These are phyloP conservation scores for Callipepla squamata DNA, from an alignment of 2,113 vertebrate species.

Conservation along the genomic window DNA sequence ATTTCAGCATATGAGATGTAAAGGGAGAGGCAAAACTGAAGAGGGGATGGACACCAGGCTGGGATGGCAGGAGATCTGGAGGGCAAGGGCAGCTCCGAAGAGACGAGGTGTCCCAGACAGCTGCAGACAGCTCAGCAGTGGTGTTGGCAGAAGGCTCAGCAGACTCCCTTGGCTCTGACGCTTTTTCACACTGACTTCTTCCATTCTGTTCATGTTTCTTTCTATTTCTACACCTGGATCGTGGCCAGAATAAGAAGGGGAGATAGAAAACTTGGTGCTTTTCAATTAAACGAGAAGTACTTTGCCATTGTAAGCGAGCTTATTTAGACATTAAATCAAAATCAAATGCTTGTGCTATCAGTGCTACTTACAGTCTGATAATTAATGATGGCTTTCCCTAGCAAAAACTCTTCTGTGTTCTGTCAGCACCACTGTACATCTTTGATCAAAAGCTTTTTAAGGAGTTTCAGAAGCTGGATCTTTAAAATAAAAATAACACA, in stretches of 20 bases:
- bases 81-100: not conserved
- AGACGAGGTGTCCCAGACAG: not conserved
- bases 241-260: slow-evolving; percentile 26
- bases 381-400: slow-evolving; percentile 66
- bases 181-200: not conserved
- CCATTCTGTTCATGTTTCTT: slow-evolving; percentile 28
- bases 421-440: slow-evolving; percentile 56
- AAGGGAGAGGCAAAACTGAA: not conserved
- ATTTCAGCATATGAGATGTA: not conserved
- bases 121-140: not conserved
- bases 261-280: slow-evolving; percentile 54
- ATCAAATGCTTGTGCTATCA: slow-evolving; percentile 57
- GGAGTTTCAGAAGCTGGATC: slow-evolving; percentile 67
- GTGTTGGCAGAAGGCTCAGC: slow-evolving; percentile 19
- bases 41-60: not conserved
- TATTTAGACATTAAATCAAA: slow-evolving; percentile 75
- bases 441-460: slow-evolving; percentile 74
- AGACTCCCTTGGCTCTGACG: not conserved
- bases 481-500: slow-evolving; percentile 58
- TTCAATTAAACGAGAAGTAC: slow-evolving; percentile 63
- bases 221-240: slow-evolving; percentile 54
- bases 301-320: slow-evolving; percentile 50
- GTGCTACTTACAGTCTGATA: slow-evolving; percentile 61
- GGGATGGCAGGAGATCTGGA: not conserved
- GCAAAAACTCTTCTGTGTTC: not conserved